Conservation (phyloP, 1,140 invertebrate genomes). For the Drosophila jambulina region DNA sequence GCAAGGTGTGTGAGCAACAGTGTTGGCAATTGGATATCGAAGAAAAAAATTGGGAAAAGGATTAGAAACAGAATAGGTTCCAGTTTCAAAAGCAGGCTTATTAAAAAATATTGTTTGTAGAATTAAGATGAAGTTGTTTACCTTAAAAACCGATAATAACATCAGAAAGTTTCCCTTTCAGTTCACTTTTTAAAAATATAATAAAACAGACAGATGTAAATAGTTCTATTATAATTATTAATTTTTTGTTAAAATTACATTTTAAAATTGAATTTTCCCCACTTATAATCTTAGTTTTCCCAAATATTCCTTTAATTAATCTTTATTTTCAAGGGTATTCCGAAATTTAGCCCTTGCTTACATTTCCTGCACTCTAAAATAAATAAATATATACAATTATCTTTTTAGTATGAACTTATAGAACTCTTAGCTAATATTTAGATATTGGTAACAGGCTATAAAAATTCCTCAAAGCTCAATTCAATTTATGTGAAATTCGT, state of each 20-base stretch:
- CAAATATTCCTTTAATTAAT: too few relatives aligned
- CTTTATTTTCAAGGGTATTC: too few relatives aligned
- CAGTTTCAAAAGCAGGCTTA: neutral
- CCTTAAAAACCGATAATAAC: neutral
- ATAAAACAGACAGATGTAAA: too few relatives aligned
- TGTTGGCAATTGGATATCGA: neutral
- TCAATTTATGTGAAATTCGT: neutral
- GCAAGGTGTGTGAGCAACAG: constrained; percentile 22
- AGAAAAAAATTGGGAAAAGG: neutral
- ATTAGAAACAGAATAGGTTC: accelerated
- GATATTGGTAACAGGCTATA: neutral
- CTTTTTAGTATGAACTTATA: neutral
- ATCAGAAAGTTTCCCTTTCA: neutral
- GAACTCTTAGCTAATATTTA: too few relatives aligned
- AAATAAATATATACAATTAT: neutral
- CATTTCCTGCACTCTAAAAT: neutral
- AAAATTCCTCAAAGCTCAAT: neutral
- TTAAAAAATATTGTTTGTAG: neutral
- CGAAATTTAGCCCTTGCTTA: neutral
- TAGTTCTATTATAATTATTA: too few relatives aligned
- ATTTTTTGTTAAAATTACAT: too few relatives aligned
- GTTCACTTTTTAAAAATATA: too few relatives aligned
- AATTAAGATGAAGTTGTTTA: neutral
- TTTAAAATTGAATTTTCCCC: too few relatives aligned
- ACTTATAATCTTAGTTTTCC: too few relatives aligned